Percentiles rank a stretch among this genome's conserved stretches.
These are phyloP conservation scores for Rostratula benghalensis DNA, from an alignment of 2,113 vertebrate genomes.

Conservation along the genomic window DNA sequence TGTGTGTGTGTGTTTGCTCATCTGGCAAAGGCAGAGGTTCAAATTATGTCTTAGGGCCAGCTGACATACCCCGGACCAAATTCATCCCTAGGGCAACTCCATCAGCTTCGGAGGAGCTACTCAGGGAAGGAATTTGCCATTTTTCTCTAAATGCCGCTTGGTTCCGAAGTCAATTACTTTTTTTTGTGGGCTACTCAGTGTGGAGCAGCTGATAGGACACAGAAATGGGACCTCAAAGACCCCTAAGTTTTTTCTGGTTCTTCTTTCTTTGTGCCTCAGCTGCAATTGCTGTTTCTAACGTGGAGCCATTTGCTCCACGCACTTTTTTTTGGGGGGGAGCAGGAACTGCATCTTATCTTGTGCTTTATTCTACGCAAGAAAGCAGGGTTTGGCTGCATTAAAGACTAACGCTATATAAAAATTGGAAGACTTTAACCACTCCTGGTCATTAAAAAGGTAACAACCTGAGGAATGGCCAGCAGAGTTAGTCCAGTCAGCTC, in stretches of 20 bases:
- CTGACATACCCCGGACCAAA: constrained; percentile 19
- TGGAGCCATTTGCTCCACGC: not conserved
- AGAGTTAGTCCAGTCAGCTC: not conserved
- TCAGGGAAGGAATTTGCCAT: not conserved
- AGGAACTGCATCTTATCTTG: not conserved
- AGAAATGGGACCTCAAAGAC: not conserved
- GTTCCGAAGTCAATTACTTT: constrained; percentile 1
- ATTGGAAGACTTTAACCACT: not conserved
- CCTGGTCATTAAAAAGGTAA: not conserved
- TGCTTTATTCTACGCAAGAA: not conserved
- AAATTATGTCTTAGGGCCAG: not conserved
- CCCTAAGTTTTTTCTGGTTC: not conserved
- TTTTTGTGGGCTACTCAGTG: not conserved
- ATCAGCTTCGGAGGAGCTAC: not conserved
- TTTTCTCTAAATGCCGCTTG: constrained; percentile 20
- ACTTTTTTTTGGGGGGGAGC: not conserved
- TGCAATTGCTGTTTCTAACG: not conserved
- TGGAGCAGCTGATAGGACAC: not conserved
- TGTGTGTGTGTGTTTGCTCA: constrained; percentile 32
- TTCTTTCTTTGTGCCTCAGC: not conserved
- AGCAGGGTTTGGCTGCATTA: not conserved
- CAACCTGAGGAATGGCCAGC: not conserved
- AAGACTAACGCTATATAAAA: not conserved
- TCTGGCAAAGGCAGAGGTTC: constrained; percentile 51
- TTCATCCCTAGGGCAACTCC: constrained; percentile 46